These are phyloP conservation scores for Cryptotis parvus DNA, from an alignment of 2,113 vertebrate species.

Conservation along the genomic window DNA sequence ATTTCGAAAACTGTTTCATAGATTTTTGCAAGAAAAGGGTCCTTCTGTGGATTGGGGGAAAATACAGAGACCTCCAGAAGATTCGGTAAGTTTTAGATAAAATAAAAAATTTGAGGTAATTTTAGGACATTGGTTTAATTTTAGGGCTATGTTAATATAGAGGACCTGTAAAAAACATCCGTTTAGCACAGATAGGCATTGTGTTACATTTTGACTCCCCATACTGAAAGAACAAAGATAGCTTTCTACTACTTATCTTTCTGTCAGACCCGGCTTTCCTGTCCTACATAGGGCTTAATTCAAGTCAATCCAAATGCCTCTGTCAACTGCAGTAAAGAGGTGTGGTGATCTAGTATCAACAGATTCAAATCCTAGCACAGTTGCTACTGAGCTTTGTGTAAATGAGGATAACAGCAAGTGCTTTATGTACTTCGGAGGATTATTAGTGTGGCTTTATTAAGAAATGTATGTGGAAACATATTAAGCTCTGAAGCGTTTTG, in stretches of 20 bases:
- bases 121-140: conserved; percentile 22
- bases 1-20: conserved; percentile 97
- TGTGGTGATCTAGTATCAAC: background rate
- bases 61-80: conserved; percentile 97
- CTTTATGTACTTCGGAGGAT: background rate
- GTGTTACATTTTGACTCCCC: background rate
- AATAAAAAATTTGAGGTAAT: conserved; percentile 43
- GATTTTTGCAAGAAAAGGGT: conserved; percentile 97
- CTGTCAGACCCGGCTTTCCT: background rate
- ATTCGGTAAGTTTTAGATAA: conserved; percentile 91
- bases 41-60: conserved; percentile 97
- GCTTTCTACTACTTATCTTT: background rate
- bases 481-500: conserved; percentile 43
- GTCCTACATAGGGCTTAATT: conserved; percentile 21
- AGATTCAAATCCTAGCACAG: conserved; percentile 18
- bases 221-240: background rate
- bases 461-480: conserved; percentile 22
- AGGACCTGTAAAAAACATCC: background rate
- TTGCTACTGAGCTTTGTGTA: conserved; percentile 36
- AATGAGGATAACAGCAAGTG: conserved; percentile 41
- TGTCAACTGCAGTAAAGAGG: background rate
- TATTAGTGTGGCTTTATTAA: conserved; percentile 17
- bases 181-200: background rate
- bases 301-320: background rate
- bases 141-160: background rate